Evolutionary conservation across 1,140 invertebrate species (phyloP).

Genomic region (Drosophila nebulosa): DNA sequence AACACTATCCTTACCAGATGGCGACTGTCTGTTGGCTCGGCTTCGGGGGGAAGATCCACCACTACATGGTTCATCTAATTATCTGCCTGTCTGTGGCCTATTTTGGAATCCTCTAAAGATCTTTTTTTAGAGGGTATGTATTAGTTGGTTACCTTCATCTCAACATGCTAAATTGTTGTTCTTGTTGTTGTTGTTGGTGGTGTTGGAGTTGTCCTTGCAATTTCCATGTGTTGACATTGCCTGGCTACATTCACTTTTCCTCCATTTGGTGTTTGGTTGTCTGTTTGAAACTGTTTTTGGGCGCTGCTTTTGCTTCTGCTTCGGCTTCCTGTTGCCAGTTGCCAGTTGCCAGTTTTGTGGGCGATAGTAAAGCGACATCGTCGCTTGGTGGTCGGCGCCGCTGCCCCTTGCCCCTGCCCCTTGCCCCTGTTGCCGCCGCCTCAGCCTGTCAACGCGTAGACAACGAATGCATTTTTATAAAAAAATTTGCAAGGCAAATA

Average conservation of each 20-base stretch:
- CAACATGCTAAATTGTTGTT: neutral
- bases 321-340: constrained; percentile 44
- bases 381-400: neutral
- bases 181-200: constrained; percentile 3
- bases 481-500: constrained; percentile 75
- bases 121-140: neutral
- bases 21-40: too few species aligned
- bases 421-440: too few species aligned
- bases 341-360: constrained; percentile 24
- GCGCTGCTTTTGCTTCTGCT: too few species aligned
- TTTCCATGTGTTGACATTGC: constrained; percentile 77
- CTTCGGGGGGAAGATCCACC: too few species aligned
- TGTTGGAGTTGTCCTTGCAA: constrained; percentile 61
- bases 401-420: too few species aligned
- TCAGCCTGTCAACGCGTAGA: constrained; percentile 28
- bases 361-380: neutral
- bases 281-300: constrained; percentile 11
- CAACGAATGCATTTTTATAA: constrained; percentile 74
- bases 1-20: neutral
- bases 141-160: neutral
- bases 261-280: constrained; percentile 33
- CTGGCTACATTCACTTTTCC: constrained; percentile 66
- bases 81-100: too few species aligned
- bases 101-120: too few species aligned
- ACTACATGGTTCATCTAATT: too few species aligned